Conservation (phyloP, 2,888 invertebrate species). For the Plebejus melissa region DNA sequence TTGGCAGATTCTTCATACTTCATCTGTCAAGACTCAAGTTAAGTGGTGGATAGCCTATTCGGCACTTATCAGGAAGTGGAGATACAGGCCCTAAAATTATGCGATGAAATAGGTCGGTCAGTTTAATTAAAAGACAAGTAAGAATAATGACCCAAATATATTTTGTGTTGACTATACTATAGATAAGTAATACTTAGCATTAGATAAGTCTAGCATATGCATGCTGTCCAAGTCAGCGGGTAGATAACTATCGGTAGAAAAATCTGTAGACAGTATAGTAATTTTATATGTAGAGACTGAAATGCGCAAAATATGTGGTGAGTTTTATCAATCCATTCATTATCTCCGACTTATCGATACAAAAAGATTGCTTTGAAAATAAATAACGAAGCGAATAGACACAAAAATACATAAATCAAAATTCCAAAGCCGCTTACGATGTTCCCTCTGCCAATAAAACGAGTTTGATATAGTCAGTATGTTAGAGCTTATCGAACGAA, state of each 20-base stretch:
- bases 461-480: conserved; percentile 18
- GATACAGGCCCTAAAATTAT: no score
- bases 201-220: no score
- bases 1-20: no score
- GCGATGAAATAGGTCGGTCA: not conserved
- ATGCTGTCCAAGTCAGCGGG: no score
- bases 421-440: conserved; percentile 26
- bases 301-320: no score
- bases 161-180: not conserved
- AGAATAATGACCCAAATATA: not conserved
- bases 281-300: no score
- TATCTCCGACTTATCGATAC: not conserved
- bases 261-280: not conserved
- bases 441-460: conserved; percentile 19
- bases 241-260: no score
- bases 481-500: conserved; percentile 23
- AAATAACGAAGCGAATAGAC: not conserved
- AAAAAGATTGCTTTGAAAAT: not conserved
- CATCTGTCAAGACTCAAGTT: no score
- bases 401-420: conserved; percentile 22
- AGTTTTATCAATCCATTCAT: not conserved
- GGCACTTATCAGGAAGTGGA: no score
- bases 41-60: no score
- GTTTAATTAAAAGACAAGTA: not conserved
- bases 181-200: no score